phyloP scores from a whole-genome alignment of 1,140 invertebrate species.

The Mycetomoellerius zeteki region DNA sequence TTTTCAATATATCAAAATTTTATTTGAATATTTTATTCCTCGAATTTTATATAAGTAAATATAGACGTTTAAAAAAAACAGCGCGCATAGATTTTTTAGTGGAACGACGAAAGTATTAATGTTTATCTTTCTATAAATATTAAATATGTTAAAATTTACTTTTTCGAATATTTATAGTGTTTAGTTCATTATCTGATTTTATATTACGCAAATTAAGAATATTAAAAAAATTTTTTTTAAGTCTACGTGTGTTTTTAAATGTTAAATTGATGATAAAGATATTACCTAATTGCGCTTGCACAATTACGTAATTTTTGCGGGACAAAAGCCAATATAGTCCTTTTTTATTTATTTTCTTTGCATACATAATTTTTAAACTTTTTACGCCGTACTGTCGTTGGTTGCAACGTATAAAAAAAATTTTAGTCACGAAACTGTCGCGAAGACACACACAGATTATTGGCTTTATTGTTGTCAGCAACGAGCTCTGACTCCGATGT shows the following conservation, averaged over 20 bases:
- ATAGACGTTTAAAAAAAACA: background rate
- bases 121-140: background rate
- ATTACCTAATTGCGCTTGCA: background rate
- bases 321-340: background rate
- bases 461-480: conserved; percentile 62
- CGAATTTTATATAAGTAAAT: background rate
- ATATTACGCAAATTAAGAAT: conserved; percentile 14
- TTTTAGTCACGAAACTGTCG: conserved; percentile 1
- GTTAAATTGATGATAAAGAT: conserved; percentile 65
- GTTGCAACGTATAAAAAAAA: background rate
- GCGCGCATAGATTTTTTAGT: background rate
- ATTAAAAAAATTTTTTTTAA: conserved; percentile 14
- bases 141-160: background rate
- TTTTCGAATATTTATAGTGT: background rate
- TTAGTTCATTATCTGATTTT: background rate
- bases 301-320: background rate
- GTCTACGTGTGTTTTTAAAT: conserved; percentile 58
- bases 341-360: conserved; percentile 3
- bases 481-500: conserved; percentile 81
- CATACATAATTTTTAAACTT: background rate
- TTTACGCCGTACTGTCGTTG: background rate
- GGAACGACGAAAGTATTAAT: background rate
- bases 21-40: too few species aligned
- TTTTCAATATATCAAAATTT: background rate
- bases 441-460: conserved; percentile 31